These are phyloP conservation scores for Procambarus clarkii DNA, from an alignment of 1,140 invertebrate genomes.

Conservation along the genomic window DNA sequence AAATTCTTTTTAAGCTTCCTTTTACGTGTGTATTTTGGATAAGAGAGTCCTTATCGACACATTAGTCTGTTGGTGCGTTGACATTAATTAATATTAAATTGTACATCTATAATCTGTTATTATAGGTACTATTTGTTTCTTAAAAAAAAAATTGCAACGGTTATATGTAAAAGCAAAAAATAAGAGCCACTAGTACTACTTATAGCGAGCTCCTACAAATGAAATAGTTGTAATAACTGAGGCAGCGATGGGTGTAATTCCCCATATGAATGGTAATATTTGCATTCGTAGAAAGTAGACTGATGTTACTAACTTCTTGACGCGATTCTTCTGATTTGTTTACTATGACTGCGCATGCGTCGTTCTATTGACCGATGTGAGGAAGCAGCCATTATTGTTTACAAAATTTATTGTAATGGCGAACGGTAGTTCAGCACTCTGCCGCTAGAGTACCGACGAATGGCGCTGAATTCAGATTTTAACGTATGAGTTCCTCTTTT, in stretches of 20 bases:
- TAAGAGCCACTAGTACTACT: background rate
- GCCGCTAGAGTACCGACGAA: constrained; percentile 14
- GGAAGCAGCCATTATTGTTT: constrained; percentile 65
- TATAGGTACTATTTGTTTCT: background rate
- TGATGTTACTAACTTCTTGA: background rate
- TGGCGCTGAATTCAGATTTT: background rate
- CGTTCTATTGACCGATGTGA: constrained; percentile 64
- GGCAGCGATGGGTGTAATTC: too few species aligned
- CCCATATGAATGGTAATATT: background rate
- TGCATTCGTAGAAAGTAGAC: background rate
- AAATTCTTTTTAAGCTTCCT: constrained; percentile 1
- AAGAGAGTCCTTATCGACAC: background rate
- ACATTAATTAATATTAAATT: background rate
- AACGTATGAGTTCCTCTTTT: background rate
- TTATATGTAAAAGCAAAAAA: background rate
- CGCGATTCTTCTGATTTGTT: constrained; percentile 25
- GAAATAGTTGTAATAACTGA: too few species aligned
- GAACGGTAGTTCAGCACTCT: constrained; percentile 39
- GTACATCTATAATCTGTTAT: background rate
- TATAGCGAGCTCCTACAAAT: too few species aligned
- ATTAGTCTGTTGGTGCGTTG: background rate
- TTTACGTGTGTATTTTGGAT: background rate
- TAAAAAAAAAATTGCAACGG: background rate
- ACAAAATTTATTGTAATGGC: constrained; percentile 63
- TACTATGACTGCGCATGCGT: constrained; percentile 39